Base-by-base conservation (phyloP, 1,140 invertebrate species). In the Chrysoperla carnea region DNA sequence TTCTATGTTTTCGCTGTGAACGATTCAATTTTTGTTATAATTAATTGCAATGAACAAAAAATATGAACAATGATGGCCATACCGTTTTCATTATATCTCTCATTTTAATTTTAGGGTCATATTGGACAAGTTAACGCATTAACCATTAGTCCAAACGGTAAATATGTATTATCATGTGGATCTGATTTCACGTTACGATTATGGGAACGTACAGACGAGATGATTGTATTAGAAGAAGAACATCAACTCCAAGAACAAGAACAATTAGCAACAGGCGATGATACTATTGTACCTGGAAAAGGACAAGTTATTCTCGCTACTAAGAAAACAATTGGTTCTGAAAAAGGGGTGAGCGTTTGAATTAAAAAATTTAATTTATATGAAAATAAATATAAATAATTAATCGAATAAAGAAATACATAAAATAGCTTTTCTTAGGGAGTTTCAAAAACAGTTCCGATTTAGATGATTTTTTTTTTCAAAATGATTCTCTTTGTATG, bases 141-240 rank as follows among this genome's bases (percentile, higher is more conserved):
- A 50, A 67, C 74, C 27, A 74, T 94, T 36, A 85, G 84, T 47
- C 73, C 83, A 7, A 87, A 79, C 63, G 92, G 91, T 3, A 64
- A 78, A 40, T 81, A 74, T 62, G 64, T 89, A 33, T 77, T 81
- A 3, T 84, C 81, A 17, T 83, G 83, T 52, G 92, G 93, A 31
- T 78, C 84, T 6, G 95, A 99, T 67, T 75, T 78, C 50, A 84
- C 89, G 13, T 57, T 99, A 36, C 69, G 95, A 23, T 57, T 98
- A 23, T 96, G 78, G 70, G 74, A 90, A 56, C 80, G 82, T 53
- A 87, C 86, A 1, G 70, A 83, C 37, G 92, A 99, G 62, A 77
- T 84, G 1, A 67, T 99, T 29, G 84, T 98, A 29, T 63, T 98
- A 6, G 80, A 92, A 55, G 75, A 80, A 50, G 94, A 99, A 64